These are phyloP conservation scores for Aporophyla nigra DNA, from an alignment of 2,888 invertebrate genomes.

Conservation along the genomic window DNA sequence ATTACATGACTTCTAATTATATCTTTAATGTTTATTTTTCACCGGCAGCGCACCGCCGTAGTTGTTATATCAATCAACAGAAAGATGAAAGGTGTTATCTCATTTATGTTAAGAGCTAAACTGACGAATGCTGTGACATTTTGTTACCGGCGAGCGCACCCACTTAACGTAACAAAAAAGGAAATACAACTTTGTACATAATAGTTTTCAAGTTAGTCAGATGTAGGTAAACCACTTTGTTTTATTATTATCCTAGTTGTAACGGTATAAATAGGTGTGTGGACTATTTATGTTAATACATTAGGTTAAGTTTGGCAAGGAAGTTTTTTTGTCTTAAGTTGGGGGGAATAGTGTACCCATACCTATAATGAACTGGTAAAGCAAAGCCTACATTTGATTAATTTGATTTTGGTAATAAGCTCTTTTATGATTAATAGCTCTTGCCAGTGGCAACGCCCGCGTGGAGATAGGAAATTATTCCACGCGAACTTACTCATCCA, in stretches of 20 bases:
- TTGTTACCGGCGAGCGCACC: constrained; percentile 26
- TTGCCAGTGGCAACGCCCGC: background rate
- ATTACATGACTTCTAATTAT: constrained; percentile 37
- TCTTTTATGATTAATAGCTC: no score
- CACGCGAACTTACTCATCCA: no score
- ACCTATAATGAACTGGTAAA: background rate
- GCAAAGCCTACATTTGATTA: background rate
- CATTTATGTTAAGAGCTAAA: constrained; percentile 9
- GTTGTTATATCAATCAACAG: constrained; percentile 35
- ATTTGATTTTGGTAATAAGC: background rate
- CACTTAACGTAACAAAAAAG: constrained; percentile 49
- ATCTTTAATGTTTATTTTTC: constrained; percentile 49
- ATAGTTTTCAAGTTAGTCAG: constrained; percentile 25
- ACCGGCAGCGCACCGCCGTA: constrained; percentile 12
- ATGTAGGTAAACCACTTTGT: constrained; percentile 35
- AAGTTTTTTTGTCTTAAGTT: background rate
- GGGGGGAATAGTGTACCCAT: background rate
- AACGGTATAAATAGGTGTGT: background rate
- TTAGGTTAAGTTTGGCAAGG: background rate
- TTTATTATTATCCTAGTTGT: constrained; percentile 9
- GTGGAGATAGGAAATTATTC: background rate
- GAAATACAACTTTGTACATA: constrained; percentile 43
- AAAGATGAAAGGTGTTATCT: constrained; percentile 34
- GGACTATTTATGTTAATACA: background rate
- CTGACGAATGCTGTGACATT: constrained; percentile 29